phyloP scores from a whole-genome alignment of 2,113 vertebrate genomes.

The Genyomyrus donnyi region DNA sequence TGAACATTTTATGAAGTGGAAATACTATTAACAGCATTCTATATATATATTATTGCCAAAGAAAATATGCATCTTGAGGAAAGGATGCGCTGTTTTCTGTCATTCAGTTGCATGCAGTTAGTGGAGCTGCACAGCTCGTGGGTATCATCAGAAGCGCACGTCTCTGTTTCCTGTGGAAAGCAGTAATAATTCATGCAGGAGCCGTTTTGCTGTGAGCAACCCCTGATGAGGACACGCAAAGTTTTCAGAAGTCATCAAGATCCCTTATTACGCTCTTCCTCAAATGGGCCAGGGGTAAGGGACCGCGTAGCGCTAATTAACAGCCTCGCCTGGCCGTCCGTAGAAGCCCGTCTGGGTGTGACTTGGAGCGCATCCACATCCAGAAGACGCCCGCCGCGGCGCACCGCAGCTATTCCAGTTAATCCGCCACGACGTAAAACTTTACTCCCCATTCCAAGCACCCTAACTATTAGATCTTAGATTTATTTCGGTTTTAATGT shows the following conservation, averaged over 20 bases:
- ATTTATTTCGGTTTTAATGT: not conserved
- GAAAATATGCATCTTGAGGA: not conserved
- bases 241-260: slow-evolving; percentile 13
- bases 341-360: not conserved
- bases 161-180: not conserved
- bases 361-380: not conserved
- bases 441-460: not conserved
- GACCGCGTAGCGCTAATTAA: not conserved
- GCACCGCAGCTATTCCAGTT: not conserved
- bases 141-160: not conserved
- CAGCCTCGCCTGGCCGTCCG: not conserved
- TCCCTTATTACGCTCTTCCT: not conserved
- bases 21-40: not conserved
- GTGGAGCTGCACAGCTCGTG: not conserved
- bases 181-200: not conserved
- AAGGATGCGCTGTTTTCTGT: not conserved
- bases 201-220: not conserved
- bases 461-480: not conserved
- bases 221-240: not conserved
- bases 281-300: not conserved
- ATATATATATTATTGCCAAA: not conserved
- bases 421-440: not conserved
- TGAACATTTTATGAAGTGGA: not conserved
- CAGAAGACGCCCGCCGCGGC: not conserved
- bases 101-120: not conserved